Evolutionary conservation across 2,888 invertebrate species (phyloP).

Genomic region (Cheilosia vulpina): DNA sequence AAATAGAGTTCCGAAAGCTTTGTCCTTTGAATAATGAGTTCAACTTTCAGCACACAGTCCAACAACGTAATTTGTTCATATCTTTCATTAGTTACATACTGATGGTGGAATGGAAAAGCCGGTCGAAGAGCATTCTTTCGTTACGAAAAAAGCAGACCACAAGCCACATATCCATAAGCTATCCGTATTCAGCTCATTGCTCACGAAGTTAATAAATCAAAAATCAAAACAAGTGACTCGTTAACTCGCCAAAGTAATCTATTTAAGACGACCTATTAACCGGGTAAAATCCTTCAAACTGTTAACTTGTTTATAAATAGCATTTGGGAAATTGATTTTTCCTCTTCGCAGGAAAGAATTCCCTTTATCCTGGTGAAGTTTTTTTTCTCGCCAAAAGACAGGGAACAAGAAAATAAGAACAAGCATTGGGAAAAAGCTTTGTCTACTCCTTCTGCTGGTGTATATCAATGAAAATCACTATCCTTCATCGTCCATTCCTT

Average conservation of each 20-base stretch:
- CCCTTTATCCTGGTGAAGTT: constrained; percentile 30
- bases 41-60: constrained; percentile 12
- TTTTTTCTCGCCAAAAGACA: background rate
- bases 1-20: constrained; percentile 35
- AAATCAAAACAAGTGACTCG: constrained; percentile 4
- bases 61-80: constrained; percentile 44
- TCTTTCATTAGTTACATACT: constrained; percentile 44
- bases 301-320: constrained; percentile 25
- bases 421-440: constrained; percentile 55
- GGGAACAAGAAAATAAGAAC: constrained; percentile 11
- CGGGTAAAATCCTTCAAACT: constrained; percentile 10
- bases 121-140: constrained; percentile 37
- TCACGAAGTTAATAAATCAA: background rate
- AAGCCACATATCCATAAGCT: constrained; percentile 18
- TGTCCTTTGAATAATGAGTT: constrained; percentile 16
- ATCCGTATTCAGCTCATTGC: background rate
- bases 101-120: constrained; percentile 54
- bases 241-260: constrained; percentile 2
- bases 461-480: constrained; percentile 71
- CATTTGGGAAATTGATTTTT: constrained; percentile 48
- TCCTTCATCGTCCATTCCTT: constrained; percentile 58
- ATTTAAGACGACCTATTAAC: constrained; percentile 13
- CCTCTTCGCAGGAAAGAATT: background rate
- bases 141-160: background rate
- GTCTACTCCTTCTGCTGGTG: constrained; percentile 31